phyloP scores from a whole-genome alignment of 2,797 vertebrate genomes.

The Notamacropus eugenii region DNA sequence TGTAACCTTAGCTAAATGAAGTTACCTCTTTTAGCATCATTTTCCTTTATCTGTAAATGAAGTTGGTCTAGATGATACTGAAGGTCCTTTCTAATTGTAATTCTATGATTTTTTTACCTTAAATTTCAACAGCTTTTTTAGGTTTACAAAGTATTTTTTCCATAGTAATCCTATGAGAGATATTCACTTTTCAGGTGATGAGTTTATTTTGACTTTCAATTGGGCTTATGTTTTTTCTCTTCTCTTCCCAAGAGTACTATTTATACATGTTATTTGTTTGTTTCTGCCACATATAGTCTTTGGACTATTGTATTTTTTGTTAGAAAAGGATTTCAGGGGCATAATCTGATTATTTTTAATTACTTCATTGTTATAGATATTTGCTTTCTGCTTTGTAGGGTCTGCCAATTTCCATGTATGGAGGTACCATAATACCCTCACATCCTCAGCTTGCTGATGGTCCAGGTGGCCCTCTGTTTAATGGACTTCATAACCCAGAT shows the following conservation, averaged over 20 bases:
- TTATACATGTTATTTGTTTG: slow-evolving; percentile 46
- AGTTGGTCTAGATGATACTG: neutral
- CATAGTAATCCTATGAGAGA: neutral
- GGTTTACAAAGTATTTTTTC: neutral
- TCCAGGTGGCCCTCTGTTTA: slow-evolving; percentile 94
- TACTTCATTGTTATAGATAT: slow-evolving; percentile 12
- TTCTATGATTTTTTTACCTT: neutral
- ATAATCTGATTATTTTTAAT: slow-evolving; percentile 31
- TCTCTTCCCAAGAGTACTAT: neutral
- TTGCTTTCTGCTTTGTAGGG: slow-evolving; percentile 86
- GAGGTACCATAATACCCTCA: slow-evolving; percentile 95
- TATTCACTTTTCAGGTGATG: neutral
- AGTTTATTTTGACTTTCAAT: neutral
- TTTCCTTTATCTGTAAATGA: neutral
- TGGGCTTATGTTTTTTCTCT: neutral
- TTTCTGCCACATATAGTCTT: slow-evolving; percentile 47
- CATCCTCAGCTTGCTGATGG: slow-evolving; percentile 96
- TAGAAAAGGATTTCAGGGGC: slow-evolving; percentile 19
- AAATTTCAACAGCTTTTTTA: neutral
- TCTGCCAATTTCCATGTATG: slow-evolving; percentile 98
- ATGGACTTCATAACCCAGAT: slow-evolving; percentile 96
- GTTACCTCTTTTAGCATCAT: neutral
- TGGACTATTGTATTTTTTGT: slow-evolving; percentile 34
- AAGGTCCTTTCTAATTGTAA: neutral
- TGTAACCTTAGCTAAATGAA: neutral